Evolutionary conservation across 2,797 vertebrate species (phyloP).

Genomic region (Aulostomus chinensis): DNA sequence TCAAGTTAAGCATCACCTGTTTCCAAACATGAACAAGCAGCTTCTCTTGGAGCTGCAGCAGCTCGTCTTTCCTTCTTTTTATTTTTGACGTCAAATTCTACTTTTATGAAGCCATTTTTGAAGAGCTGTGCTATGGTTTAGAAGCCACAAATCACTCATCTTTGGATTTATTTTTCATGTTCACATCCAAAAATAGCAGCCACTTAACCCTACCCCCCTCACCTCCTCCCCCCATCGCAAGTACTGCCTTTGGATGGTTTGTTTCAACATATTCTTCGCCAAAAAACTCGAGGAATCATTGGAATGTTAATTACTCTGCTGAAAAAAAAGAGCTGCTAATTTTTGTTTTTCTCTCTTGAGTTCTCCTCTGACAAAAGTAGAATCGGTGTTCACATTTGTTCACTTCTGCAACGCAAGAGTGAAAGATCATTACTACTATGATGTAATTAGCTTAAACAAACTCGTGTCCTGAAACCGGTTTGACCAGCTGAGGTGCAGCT

Average conservation of each 20-base stretch:
- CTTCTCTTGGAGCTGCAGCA: too few relatives aligned
- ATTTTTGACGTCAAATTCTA: too few relatives aligned
- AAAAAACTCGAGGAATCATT: slow-evolving; percentile 71
- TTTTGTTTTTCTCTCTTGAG: slow-evolving; percentile 16
- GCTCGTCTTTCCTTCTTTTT: too few relatives aligned
- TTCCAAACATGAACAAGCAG: too few relatives aligned
- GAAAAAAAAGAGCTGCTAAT: slow-evolving; percentile 48
- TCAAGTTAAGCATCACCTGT: too few relatives aligned
- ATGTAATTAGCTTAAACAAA: slow-evolving; percentile 65
- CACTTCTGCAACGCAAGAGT: slow-evolving; percentile 14
- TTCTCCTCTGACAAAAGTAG: slow-evolving; percentile 37
- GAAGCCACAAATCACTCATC: slow-evolving; percentile 33
- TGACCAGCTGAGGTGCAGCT: slow-evolving; percentile 47
- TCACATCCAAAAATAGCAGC: slow-evolving; percentile 67
- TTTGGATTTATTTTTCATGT: slow-evolving; percentile 54
- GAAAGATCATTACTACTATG: slow-evolving; percentile 29
- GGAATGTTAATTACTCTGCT: slow-evolving; percentile 80
- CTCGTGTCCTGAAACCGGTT: slow-evolving; percentile 52
- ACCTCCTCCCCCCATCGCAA: slow-evolving; percentile 12
- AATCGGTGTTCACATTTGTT: slow-evolving; percentile 21
- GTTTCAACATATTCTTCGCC: slow-evolving; percentile 67
- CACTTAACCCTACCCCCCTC: slow-evolving; percentile 39
- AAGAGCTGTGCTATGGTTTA: not conserved
- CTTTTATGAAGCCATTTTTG: too few relatives aligned
- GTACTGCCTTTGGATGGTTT: slow-evolving; percentile 34